Evolutionary conservation across 92 coral and sea anemone genomes (phyloP).

Genomic region (Zoanthus gigantus): DNA sequence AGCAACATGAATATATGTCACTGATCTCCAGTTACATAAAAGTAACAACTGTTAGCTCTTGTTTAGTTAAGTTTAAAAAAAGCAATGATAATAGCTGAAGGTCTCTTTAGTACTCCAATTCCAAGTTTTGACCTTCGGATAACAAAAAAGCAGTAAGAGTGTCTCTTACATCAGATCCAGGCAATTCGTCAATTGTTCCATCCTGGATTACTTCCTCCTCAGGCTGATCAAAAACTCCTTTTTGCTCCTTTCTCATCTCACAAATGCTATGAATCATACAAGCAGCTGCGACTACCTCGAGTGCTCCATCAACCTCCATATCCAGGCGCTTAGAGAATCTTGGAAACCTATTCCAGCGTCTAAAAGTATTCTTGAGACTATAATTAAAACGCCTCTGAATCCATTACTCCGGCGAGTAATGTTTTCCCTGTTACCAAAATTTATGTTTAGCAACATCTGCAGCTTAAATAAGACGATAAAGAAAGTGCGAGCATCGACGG

Average conservation of each 20-base stretch:
- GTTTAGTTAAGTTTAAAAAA: constrained; percentile 26
- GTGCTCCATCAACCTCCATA: constrained; percentile 39
- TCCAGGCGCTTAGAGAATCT: constrained; percentile 55
- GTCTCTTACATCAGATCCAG: constrained; percentile 47
- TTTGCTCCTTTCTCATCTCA: constrained; percentile 48
- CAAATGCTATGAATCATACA: constrained; percentile 45
- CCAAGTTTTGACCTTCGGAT: constrained; percentile 47
- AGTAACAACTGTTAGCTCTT: neutral
- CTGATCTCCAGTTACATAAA: too few relatives aligned
- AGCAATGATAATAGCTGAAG: constrained; percentile 27
- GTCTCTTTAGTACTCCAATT: constrained; percentile 29
- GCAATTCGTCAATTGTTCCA: constrained; percentile 42
- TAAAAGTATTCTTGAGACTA: constrained; percentile 55
- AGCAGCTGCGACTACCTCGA: constrained; percentile 35
- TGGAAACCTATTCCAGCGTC: constrained; percentile 51
- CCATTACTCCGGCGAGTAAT: neutral
- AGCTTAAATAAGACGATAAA: too few relatives aligned
- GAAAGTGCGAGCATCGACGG: too few relatives aligned
- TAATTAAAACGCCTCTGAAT: constrained; percentile 51
- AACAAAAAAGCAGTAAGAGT: constrained; percentile 49
- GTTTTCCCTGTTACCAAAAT: too few relatives aligned
- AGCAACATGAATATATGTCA: too few relatives aligned
- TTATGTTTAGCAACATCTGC: too few relatives aligned
- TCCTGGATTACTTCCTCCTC: constrained; percentile 49
- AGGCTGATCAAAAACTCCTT: constrained; percentile 50